Conservation (phyloP, 2,888 invertebrate genomes). For the Sminthurides aquaticus region DNA sequence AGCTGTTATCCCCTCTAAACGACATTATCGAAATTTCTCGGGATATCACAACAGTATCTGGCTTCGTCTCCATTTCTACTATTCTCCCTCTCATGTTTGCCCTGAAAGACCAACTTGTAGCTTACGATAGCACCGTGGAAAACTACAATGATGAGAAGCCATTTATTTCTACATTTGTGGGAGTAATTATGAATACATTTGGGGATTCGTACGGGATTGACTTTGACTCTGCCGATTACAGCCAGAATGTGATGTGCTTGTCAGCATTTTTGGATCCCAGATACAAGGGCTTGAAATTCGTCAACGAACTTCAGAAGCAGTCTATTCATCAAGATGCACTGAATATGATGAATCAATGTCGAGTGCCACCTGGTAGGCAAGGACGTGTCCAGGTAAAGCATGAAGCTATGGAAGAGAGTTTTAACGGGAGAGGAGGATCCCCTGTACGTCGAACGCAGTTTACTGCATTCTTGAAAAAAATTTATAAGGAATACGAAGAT, state of each 20-base stretch:
- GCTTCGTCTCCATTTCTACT: slow-evolving; percentile 7
- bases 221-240: slow-evolving; percentile 8
- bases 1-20: slow-evolving; percentile 25
- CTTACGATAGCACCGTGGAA: slow-evolving; percentile 7
- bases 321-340: slow-evolving; percentile 14
- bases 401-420: not conserved
- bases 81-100: slow-evolving; percentile 14
- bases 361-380: not conserved
- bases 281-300: slow-evolving; percentile 25
- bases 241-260: slow-evolving; percentile 16
- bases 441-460: not conserved
- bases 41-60: slow-evolving; percentile 11
- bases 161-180: slow-evolving; percentile 17
- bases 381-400: not conserved
- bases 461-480: not conserved
- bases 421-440: not conserved
- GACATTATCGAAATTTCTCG: slow-evolving; percentile 22
- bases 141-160: slow-evolving; percentile 19
- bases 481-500: not conserved
- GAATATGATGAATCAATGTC: slow-evolving; percentile 4
- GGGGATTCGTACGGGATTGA: slow-evolving; percentile 21
- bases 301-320: slow-evolving; percentile 19
- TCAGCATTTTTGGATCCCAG: slow-evolving; percentile 26
- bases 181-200: slow-evolving; percentile 16
- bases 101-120: slow-evolving; percentile 10